Base-by-base conservation (phyloP, 2,797 vertebrate species). In the Sebastes iracundus region DNA sequence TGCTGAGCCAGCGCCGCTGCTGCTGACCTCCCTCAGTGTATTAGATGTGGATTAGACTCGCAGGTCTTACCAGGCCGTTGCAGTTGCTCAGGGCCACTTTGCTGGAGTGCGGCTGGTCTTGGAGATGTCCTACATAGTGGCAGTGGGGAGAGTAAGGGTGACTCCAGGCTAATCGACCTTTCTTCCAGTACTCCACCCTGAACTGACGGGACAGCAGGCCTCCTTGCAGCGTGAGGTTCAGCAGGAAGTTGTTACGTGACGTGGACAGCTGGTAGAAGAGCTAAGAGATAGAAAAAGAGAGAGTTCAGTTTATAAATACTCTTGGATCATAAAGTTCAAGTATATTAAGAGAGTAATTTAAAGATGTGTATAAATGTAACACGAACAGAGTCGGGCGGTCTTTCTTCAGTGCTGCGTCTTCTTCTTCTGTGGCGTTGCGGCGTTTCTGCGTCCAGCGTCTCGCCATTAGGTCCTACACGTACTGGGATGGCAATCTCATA, bases 31-130 rank as follows among this genome's bases (percentile, higher is more conserved):
- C 60, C 72, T 71, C 46, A 9, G 63, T 13, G 58, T 69, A 68
- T 32, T 63, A 77, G 59, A 52, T 73, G 53, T 63, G 83, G 72
- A 80, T 78, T 70, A 61, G 49, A 58, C 25, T 13, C 11, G 12
- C 33, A 60, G 56, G 35, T 86, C 97, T 97, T 95, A 99, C 99
- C 97, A 99, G 96, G 91, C 99, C 99, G 0, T 99, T 98, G 89
- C 99, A 99, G 96, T 98, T 99, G 95, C 98, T 99, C 92, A 99
- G 96, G 83, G 99, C 99, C 49, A 99, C 99, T 79, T 96, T 97
- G 79, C 97, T 99, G 87, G 93, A 97, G 88, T 96, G 92, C 2
- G 96, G 95, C 77, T 96, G 97, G 84, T 97, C 96, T 89, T 98
- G 97, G 69, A 99, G 94, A 94, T 99, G 98, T 52, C 99, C 99